A percentile compares a stretch with the other conserved stretches of the same genome.
phyloP scores from a whole-genome alignment of 2,797 vertebrate genomes.

The Huso huso region DNA sequence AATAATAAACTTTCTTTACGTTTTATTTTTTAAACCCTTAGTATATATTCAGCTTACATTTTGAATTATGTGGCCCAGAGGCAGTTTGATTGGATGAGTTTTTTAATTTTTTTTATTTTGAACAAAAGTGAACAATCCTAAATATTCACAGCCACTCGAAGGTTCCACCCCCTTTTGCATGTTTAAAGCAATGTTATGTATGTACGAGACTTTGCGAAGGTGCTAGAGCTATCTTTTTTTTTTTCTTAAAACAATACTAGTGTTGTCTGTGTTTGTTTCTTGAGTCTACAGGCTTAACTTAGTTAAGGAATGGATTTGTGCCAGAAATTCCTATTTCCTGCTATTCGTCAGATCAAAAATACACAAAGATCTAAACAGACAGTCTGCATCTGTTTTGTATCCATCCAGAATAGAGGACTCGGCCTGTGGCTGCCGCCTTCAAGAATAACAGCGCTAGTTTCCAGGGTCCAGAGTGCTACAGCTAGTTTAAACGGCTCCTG shows the following conservation, averaged over 20 bases:
- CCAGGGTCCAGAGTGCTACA: conserved; percentile 41
- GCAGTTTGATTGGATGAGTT: too few species aligned
- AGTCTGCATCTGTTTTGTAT: conserved; percentile 49
- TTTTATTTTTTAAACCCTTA: too few species aligned
- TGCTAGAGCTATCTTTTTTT: conserved; percentile 42
- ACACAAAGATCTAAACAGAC: conserved; percentile 33
- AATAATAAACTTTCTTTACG: too few species aligned
- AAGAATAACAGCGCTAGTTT: conserved; percentile 43
- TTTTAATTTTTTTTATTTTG: too few species aligned
- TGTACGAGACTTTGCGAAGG: conserved; percentile 22
- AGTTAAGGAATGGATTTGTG: conserved; percentile 43
- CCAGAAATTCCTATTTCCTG: conserved; percentile 54
- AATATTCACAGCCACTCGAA: too few species aligned
- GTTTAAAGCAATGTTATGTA: too few species aligned
- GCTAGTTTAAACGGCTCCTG: conserved; percentile 57
- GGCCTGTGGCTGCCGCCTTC: conserved; percentile 43
- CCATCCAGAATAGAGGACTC: conserved; percentile 38
- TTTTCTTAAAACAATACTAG: conserved; percentile 22
- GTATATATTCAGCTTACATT: too few species aligned
- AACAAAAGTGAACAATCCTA: too few species aligned
- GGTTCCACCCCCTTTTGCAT: too few species aligned
- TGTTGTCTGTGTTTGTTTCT: conserved; percentile 11
- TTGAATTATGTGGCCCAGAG: too few species aligned
- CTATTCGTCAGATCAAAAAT: conserved; percentile 51
- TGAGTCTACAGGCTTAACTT: conserved; percentile 36